These are phyloP conservation scores for Geotrupes spiniger DNA, from an alignment of 2,888 invertebrate species.

Conservation along the genomic window DNA sequence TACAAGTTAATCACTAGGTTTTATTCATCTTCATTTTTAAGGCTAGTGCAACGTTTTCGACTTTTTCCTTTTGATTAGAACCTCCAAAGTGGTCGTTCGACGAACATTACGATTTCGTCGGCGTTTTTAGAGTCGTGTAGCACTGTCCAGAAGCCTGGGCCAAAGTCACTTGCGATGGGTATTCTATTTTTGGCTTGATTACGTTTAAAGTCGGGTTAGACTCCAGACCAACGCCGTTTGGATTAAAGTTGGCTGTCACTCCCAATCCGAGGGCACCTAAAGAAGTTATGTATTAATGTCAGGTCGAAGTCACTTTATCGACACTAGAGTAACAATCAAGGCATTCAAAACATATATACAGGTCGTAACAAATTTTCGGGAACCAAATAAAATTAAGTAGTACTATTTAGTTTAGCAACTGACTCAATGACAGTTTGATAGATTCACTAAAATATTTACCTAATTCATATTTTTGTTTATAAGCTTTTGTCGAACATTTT, in stretches of 20 bases:
- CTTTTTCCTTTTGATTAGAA: too few species aligned
- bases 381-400: too few species aligned
- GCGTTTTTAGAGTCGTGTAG: slow-evolving; percentile 37
- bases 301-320: not conserved
- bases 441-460: too few species aligned
- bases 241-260: slow-evolving; percentile 63
- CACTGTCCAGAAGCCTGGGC: slow-evolving; percentile 43
- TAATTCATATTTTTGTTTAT: too few species aligned
- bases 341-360: not conserved
- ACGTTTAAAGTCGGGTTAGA: slow-evolving; percentile 58
- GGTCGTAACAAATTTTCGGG: too few species aligned
- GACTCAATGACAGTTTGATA: too few species aligned
- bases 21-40: too few species aligned
- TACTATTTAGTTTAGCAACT: too few species aligned
- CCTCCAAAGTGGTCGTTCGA: too few species aligned
- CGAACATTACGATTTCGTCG: slow-evolving; percentile 21
- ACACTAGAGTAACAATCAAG: slow-evolving; percentile 8
- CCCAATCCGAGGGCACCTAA: slow-evolving; percentile 48
- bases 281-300: slow-evolving; percentile 7
- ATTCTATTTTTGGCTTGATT: slow-evolving; percentile 56
- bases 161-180: slow-evolving; percentile 44
- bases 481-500: too few species aligned
- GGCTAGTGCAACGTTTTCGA: too few species aligned
- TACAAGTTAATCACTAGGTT: too few species aligned
- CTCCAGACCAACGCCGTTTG: slow-evolving; percentile 62